Evolutionary conservation across 92 coral and sea anemone species (phyloP).

Genomic region (Meandrina meandrites): DNA sequence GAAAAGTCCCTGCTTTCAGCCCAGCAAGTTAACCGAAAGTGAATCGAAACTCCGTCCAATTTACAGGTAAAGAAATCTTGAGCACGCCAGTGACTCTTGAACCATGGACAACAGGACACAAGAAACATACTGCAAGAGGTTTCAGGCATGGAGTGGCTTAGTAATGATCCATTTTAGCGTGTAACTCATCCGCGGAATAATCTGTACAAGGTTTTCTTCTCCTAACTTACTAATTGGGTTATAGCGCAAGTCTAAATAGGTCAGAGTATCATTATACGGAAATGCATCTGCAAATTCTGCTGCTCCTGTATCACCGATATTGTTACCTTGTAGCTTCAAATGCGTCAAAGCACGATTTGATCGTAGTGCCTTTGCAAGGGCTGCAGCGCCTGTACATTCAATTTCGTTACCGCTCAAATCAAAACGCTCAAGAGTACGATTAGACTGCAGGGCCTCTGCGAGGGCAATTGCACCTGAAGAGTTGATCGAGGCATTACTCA

Average conservation of each 20-base stretch:
- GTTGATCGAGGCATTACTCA: neutral
- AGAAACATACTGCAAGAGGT: too few species aligned
- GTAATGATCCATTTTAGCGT: too few species aligned
- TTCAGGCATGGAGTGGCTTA: too few species aligned
- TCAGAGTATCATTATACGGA: neutral
- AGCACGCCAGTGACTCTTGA: too few species aligned
- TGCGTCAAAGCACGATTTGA: neutral
- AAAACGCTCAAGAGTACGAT: neutral
- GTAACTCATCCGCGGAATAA: neutral
- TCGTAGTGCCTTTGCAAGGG: neutral
- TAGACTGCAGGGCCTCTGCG: slow-evolving; percentile 5
- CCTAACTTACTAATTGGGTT: neutral
- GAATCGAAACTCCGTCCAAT: too few species aligned
- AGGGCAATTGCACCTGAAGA: neutral
- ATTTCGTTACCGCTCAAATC: neutral
- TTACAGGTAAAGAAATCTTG: too few species aligned
- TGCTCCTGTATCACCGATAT: slow-evolving; percentile 6
- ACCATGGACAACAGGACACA: too few species aligned
- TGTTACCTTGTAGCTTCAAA: neutral
- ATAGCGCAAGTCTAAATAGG: neutral
- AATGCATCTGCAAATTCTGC: slow-evolving; percentile 15
- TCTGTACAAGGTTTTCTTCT: neutral
- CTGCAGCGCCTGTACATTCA: neutral
- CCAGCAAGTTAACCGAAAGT: too few species aligned
- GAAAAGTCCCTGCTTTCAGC: too few species aligned